Evolutionary conservation across 1,140 invertebrate species (phyloP).

Genomic region (Aphaenogaster rudis): DNA sequence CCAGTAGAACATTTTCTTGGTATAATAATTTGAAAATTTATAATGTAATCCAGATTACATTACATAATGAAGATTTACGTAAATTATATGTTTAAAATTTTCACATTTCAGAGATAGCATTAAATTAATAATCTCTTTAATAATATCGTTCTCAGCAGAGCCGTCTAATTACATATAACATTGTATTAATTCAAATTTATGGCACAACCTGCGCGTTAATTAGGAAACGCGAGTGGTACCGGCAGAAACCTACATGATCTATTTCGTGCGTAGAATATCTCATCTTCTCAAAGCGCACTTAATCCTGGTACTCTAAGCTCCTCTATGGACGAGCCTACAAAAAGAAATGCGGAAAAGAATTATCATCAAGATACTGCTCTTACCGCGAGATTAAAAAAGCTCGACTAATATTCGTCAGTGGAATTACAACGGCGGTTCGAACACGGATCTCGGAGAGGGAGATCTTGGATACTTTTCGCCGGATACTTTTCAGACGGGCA

Average conservation of each 20-base stretch:
- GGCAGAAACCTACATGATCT: conserved; percentile 14
- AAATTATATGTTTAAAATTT: neutral
- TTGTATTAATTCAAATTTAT: conserved; percentile 24
- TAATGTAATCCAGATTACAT: neutral
- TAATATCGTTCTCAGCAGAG: conserved; percentile 8
- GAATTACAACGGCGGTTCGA: conserved; percentile 47
- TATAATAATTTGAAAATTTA: conserved; percentile 13
- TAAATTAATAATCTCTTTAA: conserved; percentile 23
- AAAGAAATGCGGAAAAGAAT: conserved; percentile 45
- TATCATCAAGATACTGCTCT: conserved; percentile 46
- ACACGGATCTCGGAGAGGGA: neutral
- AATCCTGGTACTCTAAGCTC: conserved; percentile 7
- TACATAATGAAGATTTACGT: neutral
- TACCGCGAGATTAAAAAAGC: conserved; percentile 65
- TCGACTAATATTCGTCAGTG: conserved; percentile 73
- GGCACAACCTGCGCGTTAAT: conserved; percentile 31
- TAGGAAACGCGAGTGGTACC: conserved; percentile 22
- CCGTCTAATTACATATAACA: conserved; percentile 19
- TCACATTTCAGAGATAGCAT: neutral
- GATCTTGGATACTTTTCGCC: conserved; percentile 39
- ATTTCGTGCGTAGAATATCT: conserved; percentile 51
- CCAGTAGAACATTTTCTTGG: neutral
- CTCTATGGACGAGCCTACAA: neutral
- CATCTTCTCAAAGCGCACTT: conserved; percentile 24
- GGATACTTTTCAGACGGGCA: conserved; percentile 54